These are phyloP conservation scores for Antechinus flavipes DNA, from an alignment of 2,113 vertebrate genomes.

Conservation along the genomic window DNA sequence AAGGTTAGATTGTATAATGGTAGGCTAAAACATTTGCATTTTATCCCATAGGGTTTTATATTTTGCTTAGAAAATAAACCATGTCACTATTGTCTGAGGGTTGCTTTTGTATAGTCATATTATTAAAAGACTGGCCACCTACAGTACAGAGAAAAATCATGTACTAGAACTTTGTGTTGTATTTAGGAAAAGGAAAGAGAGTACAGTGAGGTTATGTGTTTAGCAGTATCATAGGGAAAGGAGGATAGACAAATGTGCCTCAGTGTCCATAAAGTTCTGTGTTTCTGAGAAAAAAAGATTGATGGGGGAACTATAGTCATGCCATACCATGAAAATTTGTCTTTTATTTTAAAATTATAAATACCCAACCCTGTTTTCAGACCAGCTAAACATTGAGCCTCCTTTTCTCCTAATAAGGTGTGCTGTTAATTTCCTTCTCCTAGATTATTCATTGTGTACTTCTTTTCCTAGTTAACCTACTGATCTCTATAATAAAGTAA, in stretches of 20 bases:
- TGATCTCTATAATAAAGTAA: background rate
- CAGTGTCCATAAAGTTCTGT: background rate
- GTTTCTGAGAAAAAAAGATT: background rate
- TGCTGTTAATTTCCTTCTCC: background rate
- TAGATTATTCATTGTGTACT: background rate
- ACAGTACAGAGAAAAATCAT: background rate
- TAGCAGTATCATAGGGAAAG: background rate
- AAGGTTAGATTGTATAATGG: background rate
- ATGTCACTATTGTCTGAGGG: background rate
- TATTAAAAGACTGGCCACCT: background rate
- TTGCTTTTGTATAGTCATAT: background rate
- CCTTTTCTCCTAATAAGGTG: background rate
- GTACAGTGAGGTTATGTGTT: no score
- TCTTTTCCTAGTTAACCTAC: background rate
- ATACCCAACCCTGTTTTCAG: background rate
- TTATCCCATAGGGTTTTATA: background rate
- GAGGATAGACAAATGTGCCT: background rate
- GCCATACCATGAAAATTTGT: background rate
- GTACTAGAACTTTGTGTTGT: background rate
- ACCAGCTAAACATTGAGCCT: background rate
- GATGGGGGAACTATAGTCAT: no score
- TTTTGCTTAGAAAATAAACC: background rate
- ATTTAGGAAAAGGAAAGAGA: background rate
- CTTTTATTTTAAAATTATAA: background rate
- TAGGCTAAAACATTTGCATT: background rate